These are phyloP conservation scores for Coccyzus lansbergi DNA, from an alignment of 2,797 vertebrate genomes.

Conservation along the genomic window DNA sequence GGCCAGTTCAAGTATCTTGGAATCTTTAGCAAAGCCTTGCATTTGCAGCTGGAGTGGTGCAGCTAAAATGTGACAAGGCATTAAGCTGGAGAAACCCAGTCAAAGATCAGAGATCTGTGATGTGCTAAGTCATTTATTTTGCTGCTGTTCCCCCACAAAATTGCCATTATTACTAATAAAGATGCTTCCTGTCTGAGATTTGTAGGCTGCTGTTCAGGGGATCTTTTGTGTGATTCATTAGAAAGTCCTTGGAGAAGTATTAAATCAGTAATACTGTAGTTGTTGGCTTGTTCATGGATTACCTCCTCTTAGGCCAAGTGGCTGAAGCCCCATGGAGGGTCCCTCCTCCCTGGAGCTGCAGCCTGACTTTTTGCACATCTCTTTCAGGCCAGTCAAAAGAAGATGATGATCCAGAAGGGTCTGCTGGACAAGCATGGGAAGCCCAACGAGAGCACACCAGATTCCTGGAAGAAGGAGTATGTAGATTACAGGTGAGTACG, in stretches of 20 bases:
- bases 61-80: neutral
- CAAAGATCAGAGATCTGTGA: neutral
- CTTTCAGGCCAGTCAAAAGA: conserved; percentile 92
- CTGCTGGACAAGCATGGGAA: conserved; percentile 93
- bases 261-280: neutral
- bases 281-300: neutral
- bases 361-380: neutral
- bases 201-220: neutral
- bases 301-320: neutral
- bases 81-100: neutral
- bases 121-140: neutral
- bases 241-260: neutral
- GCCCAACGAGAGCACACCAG: conserved; percentile 88
- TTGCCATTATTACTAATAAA: neutral
- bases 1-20: neutral
- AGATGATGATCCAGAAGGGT: conserved; percentile 93
- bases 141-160: neutral
- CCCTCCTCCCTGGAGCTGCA: neutral
- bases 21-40: neutral
- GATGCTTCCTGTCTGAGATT: neutral
- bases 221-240: neutral
- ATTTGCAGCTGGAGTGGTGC: neutral
- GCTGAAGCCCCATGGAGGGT: neutral
- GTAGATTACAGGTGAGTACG: conserved; percentile 88
- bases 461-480: conserved; percentile 85